phyloP scores from a whole-genome alignment of 2,888 invertebrate species.

The Argyresthia goedartella region DNA sequence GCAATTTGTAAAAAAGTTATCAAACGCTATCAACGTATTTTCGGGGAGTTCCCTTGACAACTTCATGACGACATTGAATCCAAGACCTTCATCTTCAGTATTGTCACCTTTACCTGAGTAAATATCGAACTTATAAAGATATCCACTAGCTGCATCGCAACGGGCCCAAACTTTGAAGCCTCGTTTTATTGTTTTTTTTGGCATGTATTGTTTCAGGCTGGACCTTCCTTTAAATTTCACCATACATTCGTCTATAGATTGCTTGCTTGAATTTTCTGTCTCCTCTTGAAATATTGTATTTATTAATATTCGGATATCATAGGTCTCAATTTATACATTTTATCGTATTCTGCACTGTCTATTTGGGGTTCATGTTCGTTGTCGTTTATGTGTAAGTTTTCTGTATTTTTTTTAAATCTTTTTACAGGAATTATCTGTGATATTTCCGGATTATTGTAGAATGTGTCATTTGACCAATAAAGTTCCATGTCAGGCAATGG shows the following conservation, averaged over 20 bases:
- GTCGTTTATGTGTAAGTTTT: slow-evolving; percentile 11
- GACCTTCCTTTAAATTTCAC: slow-evolving; percentile 21
- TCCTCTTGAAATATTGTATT: slow-evolving; percentile 11
- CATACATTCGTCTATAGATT: slow-evolving; percentile 21
- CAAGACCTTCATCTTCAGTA: slow-evolving; percentile 16
- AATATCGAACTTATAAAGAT: slow-evolving; percentile 13
- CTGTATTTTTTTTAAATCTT: slow-evolving; percentile 10
- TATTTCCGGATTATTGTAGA: slow-evolving; percentile 7
- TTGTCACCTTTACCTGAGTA: slow-evolving; percentile 17
- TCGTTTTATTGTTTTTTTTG: slow-evolving; percentile 13
- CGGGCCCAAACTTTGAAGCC: slow-evolving; percentile 8
- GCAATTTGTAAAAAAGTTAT: slow-evolving; percentile 6
- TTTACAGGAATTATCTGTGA: slow-evolving; percentile 3
- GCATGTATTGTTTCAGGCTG: slow-evolving; percentile 19
- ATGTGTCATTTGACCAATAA: slow-evolving; percentile 12
- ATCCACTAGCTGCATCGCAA: slow-evolving; percentile 5
- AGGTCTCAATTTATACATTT: slow-evolving; percentile 13
- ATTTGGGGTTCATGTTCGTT: slow-evolving; percentile 9
- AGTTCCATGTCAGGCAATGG: slow-evolving; percentile 13
- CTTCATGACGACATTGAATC: slow-evolving; percentile 14
- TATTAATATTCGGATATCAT: slow-evolving; percentile 7
- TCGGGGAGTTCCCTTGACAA: slow-evolving; percentile 1
- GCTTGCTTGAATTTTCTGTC: slow-evolving; percentile 10
- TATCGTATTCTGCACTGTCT: slow-evolving; percentile 10
- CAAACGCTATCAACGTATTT: slow-evolving; percentile 5